Percentiles rank a stretch among this genome's conserved stretches.
These are phyloP conservation scores for Disparrhopalites patrizii DNA, from an alignment of 2,888 invertebrate genomes.

Conservation along the genomic window DNA sequence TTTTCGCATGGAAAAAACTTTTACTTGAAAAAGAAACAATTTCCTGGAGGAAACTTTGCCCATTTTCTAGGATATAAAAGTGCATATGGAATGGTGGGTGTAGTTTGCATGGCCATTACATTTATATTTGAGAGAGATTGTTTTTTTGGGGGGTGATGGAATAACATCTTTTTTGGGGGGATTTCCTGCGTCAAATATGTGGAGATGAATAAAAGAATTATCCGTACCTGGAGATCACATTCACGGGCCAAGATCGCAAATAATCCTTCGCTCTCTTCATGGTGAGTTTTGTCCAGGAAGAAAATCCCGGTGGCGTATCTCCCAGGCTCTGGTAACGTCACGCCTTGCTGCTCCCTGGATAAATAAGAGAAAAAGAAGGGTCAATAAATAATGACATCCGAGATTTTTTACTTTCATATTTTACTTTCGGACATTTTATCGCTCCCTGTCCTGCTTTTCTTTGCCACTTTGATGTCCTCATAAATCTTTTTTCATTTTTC, in stretches of 20 bases:
- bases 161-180: no score
- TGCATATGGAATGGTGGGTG: not conserved
- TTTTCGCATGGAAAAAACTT: no score
- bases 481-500: no score
- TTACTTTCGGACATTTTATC: no score
- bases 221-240: slow-evolving; percentile 63
- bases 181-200: no score
- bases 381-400: no score
- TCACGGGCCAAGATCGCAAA: slow-evolving; percentile 77
- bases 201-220: not conserved
- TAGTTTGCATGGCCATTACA: not conserved
- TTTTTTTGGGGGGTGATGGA: not conserved
- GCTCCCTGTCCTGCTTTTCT: no score
- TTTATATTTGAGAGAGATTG: not conserved
- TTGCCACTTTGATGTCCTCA: not conserved
- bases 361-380: slow-evolving; percentile 42
- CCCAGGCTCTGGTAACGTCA: slow-evolving; percentile 80
- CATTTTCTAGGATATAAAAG: not conserved
- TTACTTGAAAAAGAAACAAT: no score
- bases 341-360: slow-evolving; percentile 71
- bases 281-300: slow-evolving; percentile 81
- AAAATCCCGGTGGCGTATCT: slow-evolving; percentile 95
- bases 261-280: slow-evolving; percentile 71
- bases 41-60: no score
- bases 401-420: no score